Conservation (phyloP, 1,140 invertebrate genomes). For the Camponotus vicinus region DNA sequence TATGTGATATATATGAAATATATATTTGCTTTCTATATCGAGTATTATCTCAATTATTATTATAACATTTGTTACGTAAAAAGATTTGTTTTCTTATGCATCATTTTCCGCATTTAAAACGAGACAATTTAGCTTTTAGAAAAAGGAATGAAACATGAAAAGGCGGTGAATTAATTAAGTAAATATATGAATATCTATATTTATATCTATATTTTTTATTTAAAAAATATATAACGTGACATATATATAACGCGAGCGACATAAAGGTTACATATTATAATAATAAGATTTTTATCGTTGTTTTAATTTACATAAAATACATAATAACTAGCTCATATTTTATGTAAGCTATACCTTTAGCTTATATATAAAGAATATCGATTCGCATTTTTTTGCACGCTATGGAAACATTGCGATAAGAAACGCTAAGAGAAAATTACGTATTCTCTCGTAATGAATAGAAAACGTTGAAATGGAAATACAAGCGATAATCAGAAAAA, state of each 20-base stretch:
- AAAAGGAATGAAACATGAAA: neutral
- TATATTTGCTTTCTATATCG: neutral
- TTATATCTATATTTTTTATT: neutral
- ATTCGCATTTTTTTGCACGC: neutral
- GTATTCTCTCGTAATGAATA: neutral
- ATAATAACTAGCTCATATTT: neutral
- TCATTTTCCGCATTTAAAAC: neutral
- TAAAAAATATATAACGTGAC: neutral
- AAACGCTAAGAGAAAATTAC: neutral
- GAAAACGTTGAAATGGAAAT: neutral
- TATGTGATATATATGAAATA: neutral
- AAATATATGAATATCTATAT: no score
- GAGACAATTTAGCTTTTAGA: neutral
- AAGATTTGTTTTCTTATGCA: neutral
- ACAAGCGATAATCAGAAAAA: neutral
- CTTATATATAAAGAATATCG: neutral
- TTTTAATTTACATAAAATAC: slow-evolving; percentile 13
- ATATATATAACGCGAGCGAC: neutral
- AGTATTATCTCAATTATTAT: neutral
- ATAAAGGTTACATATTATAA: neutral
- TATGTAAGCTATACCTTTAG: neutral
- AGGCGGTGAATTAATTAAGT: neutral
- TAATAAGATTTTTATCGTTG: no score
- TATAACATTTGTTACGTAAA: no score
- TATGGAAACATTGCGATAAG: neutral